phyloP scores from a whole-genome alignment of 2,888 invertebrate genomes.

The Scrobipalpa atriplicella region DNA sequence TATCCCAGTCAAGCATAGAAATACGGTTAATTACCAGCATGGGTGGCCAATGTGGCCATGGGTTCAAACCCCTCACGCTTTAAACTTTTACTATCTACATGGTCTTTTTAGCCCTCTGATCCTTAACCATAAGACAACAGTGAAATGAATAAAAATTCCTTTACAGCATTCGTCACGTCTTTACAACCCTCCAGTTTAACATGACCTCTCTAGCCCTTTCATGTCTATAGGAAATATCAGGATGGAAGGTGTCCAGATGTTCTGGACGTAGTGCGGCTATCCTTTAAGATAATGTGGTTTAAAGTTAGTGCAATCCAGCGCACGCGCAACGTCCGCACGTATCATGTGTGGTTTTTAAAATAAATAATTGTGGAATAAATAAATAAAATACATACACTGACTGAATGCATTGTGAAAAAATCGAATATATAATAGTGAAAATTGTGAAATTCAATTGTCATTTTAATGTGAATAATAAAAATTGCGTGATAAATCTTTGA shows the following conservation, averaged over 20 bases:
- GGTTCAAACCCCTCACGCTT: too few species aligned
- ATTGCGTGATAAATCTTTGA: too few species aligned
- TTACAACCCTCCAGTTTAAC: slow-evolving; percentile 34
- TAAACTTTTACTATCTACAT: too few species aligned
- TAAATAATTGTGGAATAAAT: slow-evolving; percentile 3
- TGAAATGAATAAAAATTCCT: slow-evolving; percentile 33
- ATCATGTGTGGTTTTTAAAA: slow-evolving; percentile 39
- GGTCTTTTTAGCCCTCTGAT: background rate
- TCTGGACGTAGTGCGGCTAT: slow-evolving; percentile 39
- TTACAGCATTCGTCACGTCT: slow-evolving; percentile 31
- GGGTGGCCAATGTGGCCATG: too few species aligned
- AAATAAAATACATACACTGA: too few species aligned
- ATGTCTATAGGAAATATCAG: background rate
- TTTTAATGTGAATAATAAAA: too few species aligned
- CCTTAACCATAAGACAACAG: slow-evolving; percentile 13
- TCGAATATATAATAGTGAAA: too few species aligned
- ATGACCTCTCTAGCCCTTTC: slow-evolving; percentile 4
- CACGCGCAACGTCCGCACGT: slow-evolving; percentile 59
- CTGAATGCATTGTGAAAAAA: too few species aligned
- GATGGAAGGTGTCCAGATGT: background rate
- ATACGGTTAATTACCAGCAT: too few species aligned
- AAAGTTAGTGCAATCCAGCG: slow-evolving; percentile 65
- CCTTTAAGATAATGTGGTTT: slow-evolving; percentile 44
- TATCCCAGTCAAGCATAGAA: too few species aligned
- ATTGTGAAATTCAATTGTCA: too few species aligned